Base-by-base conservation (phyloP, 2,113 vertebrate species). In the Eleginops maclovinus region DNA sequence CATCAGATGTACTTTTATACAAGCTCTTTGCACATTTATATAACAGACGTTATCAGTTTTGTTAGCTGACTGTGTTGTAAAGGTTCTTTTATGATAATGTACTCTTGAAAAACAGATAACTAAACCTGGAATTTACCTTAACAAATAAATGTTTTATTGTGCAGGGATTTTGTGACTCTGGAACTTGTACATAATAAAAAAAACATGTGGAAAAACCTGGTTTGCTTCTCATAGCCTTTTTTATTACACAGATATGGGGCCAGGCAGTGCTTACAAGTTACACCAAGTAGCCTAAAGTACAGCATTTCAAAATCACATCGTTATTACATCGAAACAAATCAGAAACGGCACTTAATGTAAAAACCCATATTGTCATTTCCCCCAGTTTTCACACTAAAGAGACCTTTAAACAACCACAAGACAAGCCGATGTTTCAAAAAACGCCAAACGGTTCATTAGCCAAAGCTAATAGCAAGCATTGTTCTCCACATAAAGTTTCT, bases 231-330 rank as follows among this genome's bases (percentile, higher is more conserved):
- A 76, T 77, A 88, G 84, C 85, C 77, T 93, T 93, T 93, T 92
- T 93, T 92, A 62, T 84, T 87, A 92, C 84, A 93, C 82, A 89
- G 86, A 92, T 84, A 88, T 81, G 89, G 88, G 88, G 83, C 81
- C 80, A 76, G 91, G 87, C 91, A 91, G 88, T 90, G 89, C 82
- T 87, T 87, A 91, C 91, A 90, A 82, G 88, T 88, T 90, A 91
- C 87, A 91, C 65, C 79, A 89, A 86, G 75, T 88, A 79, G 88
- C 86, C 89, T 91, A 87, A 88, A 83, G 69, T 84, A 93, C 90
- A 92, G 83, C 75, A 85, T 85, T 87, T 90, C 84, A 81, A 87
- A 90, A 87, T 88, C 85, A 92, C 91, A 87, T 87, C 4, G 41
- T 87, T 87, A 86, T 86, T 77, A 92, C 90, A 89, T 82, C 11